These are phyloP conservation scores for Mesocentrotus franciscanus DNA, from an alignment of 53 echinoderm and acorn worm species.

Conservation along the genomic window DNA sequence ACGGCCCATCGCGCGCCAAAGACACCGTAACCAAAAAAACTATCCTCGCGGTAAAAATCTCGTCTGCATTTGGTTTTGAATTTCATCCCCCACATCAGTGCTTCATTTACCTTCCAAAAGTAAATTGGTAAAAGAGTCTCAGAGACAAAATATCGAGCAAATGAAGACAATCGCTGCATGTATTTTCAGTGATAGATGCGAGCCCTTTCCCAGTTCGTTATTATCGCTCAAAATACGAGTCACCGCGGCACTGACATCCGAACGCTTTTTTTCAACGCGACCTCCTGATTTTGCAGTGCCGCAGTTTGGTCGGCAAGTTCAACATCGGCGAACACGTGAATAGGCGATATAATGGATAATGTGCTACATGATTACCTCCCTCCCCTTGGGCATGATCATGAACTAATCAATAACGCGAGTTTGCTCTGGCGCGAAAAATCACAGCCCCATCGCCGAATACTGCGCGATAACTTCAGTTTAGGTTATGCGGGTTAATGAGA, in stretches of 20 bases:
- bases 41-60: constrained; percentile 35
- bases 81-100: constrained; percentile 26
- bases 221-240: neutral
- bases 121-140: constrained; percentile 28
- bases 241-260: constrained; percentile 1
- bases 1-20: constrained; percentile 31
- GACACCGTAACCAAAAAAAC: neutral
- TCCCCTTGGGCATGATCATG: constrained; percentile 19
- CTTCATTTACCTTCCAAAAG: constrained; percentile 51
- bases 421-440: constrained; percentile 43
- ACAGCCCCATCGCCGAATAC: neutral
- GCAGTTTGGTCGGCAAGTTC: neutral
- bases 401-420: constrained; percentile 49
- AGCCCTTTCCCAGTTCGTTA: neutral
- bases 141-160: constrained; percentile 28
- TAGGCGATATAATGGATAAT: neutral
- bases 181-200: neutral
- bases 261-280: neutral
- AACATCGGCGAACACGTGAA: no score
- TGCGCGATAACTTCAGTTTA: constrained; percentile 29
- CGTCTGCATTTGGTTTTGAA: constrained; percentile 42
- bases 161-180: constrained; percentile 45
- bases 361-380: constrained; percentile 35
- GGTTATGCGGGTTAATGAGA: constrained; percentile 13
- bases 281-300: constrained; percentile 8